These are phyloP conservation scores for Psilopsiagon aymara DNA, from an alignment of 2,113 vertebrate genomes.

Conservation along the genomic window DNA sequence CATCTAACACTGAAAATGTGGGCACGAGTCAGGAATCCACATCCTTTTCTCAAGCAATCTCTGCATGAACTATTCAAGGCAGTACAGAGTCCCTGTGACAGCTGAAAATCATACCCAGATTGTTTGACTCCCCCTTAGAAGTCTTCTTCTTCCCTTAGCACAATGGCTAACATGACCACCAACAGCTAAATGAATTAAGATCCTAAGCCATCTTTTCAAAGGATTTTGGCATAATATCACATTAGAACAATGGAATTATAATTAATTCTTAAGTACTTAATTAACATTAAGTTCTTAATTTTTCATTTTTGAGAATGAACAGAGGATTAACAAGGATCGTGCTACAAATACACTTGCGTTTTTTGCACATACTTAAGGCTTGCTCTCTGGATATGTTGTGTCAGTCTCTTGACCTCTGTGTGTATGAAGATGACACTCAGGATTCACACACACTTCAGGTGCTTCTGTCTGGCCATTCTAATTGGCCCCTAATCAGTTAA, in stretches of 20 bases:
- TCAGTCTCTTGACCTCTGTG: not conserved
- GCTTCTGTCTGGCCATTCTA: not conserved
- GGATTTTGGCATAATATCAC: fast-evolving
- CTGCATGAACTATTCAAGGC: not conserved
- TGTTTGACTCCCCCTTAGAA: not conserved
- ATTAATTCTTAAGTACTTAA: not conserved
- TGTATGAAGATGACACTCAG: not conserved
- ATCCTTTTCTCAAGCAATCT: not conserved
- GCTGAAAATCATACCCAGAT: not conserved
- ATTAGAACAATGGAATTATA: not conserved
- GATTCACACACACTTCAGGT: not conserved
- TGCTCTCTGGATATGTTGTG: not conserved
- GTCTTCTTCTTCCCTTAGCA: not conserved
- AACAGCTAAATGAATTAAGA: not conserved
- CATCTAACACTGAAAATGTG: not conserved
- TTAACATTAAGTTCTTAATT: not conserved
- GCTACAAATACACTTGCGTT: not conserved
- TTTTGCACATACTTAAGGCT: not conserved
- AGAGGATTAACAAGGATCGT: not conserved
- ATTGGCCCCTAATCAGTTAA: not conserved
- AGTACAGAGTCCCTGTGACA: not conserved
- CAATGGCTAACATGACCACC: not conserved
- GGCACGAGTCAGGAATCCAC: not conserved
- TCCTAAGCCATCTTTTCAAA: not conserved
- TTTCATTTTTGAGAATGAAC: not conserved